Percentiles rank a stretch among this genome's conserved stretches.
Conservation (phyloP, 2,113 vertebrate genomes). For the Piaya cayana region DNA sequence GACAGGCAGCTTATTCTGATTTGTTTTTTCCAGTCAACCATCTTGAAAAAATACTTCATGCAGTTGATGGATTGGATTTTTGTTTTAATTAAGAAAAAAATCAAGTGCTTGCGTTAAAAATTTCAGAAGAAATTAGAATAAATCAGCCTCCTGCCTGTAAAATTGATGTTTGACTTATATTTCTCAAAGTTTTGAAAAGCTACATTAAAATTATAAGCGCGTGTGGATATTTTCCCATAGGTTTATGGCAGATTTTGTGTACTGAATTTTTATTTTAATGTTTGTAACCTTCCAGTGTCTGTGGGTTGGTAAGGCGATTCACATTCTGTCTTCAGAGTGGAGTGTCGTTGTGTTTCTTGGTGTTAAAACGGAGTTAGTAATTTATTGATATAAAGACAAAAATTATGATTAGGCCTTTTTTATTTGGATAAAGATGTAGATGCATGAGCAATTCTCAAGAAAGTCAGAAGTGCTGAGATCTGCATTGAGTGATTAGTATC, state of each 20-base stretch:
- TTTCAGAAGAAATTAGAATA: background rate
- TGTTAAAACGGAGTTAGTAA: background rate
- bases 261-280: background rate
- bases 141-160: background rate
- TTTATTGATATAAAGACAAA: background rate
- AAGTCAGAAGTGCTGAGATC: background rate
- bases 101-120: background rate
- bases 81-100: background rate
- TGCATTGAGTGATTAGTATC: background rate
- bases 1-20: slow-evolving; percentile 11
- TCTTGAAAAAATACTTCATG: background rate
- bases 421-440: background rate
- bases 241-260: background rate
- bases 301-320: background rate
- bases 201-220: background rate
- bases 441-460: background rate
- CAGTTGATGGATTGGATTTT: background rate
- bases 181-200: background rate
- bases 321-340: background rate
- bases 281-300: background rate
- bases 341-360: background rate
- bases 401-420: background rate
- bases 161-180: background rate
- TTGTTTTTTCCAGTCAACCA: background rate
- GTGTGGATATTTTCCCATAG: rapidly evolving